A percentile compares a stretch with the other conserved stretches of the same genome.
phyloP scores from a whole-genome alignment of 2,888 invertebrate species.

The Mayetiola destructor region DNA sequence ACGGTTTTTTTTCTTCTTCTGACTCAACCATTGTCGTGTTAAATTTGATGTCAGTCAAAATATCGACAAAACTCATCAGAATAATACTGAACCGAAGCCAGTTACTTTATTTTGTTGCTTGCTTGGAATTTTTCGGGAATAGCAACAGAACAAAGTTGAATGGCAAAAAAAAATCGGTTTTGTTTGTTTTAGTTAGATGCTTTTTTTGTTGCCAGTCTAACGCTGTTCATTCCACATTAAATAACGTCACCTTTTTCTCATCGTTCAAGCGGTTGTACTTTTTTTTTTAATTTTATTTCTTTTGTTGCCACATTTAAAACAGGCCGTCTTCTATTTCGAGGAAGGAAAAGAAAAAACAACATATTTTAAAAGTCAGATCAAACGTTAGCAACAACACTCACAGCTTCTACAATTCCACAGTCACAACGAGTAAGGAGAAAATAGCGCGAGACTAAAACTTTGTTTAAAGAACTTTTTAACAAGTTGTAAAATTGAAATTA shows the following conservation, averaged over 20 bases:
- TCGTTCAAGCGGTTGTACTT: too few species aligned
- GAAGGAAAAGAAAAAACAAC: not conserved
- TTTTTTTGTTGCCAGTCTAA: too few species aligned
- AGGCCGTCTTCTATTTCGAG: not conserved
- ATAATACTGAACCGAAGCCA: too few species aligned
- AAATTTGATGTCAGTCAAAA: slow-evolving; percentile 11
- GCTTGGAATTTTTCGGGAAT: not conserved
- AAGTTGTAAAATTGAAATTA: slow-evolving; percentile 14
- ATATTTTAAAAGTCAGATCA: slow-evolving; percentile 2
- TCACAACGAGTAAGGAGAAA: not conserved
- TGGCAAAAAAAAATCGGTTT: too few species aligned
- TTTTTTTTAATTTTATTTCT: not conserved
- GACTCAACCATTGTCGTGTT: slow-evolving; percentile 3
- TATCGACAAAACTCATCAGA: slow-evolving; percentile 4
- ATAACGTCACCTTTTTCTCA: too few species aligned
- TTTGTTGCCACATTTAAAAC: not conserved
- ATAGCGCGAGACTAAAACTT: not conserved
- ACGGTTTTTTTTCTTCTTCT: not conserved
- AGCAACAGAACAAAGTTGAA: too few species aligned
- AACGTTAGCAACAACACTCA: not conserved
- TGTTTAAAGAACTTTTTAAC: slow-evolving; percentile 13
- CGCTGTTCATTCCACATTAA: not conserved
- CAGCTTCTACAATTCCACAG: too few species aligned
- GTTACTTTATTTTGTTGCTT: not conserved
- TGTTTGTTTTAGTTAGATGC: slow-evolving; percentile 10